Evolutionary conservation across 2,797 vertebrate species (phyloP), one percentile per base, ranked within the genome.

Genomic region (Myoxocephalus aenaeus): DNA sequence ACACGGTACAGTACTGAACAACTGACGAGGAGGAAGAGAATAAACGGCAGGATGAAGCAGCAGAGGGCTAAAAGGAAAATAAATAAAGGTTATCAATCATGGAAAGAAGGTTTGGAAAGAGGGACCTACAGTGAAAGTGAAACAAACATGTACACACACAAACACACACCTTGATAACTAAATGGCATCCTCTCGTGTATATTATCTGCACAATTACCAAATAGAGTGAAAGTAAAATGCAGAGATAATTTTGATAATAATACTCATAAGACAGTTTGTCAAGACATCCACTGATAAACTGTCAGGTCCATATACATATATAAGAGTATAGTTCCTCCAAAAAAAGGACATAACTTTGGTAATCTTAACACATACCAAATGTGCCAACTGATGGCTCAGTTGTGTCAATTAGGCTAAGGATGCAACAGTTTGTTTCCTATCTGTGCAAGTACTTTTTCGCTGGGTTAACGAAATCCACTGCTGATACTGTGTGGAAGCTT

Each of bases 11-110:
- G 18, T 50, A 44, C 10, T 25, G 25, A 53, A 73, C 32, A 69
- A 32, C 58, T 36, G 42, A 73, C 3, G 13, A 59, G 36, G 57
- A 65, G 25, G 20, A 32, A 71, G 50, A 73, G 22, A 65, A 75
- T 71, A 63, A 57, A 70, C 50, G 54, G 74, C 48, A 40, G 34
- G 61, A 22, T 48, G 50, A 44, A 65, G 27, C 0, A 2, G 18
- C 7, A 65, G 25, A 70, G 51, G 57, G 56, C 18, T 14, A 46
- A 64, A 70, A 65, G 32, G 69, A 66, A 53, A 59, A 58, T 15
- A 56, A 36, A 34, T n/a, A n/a, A n/a, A n/a, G 5, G 46, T 63
- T 73, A 80, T 84, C 72, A 72, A 80, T 85, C 65, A 84, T 88
- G 44, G 62, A 42, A 68, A 70, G 48, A 44, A 61, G 54, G 29